Evolutionary conservation across 2,888 invertebrate genomes (phyloP), one percentile per base, ranked within the genome.

Genomic region (Yponomeuta malinellus): DNA sequence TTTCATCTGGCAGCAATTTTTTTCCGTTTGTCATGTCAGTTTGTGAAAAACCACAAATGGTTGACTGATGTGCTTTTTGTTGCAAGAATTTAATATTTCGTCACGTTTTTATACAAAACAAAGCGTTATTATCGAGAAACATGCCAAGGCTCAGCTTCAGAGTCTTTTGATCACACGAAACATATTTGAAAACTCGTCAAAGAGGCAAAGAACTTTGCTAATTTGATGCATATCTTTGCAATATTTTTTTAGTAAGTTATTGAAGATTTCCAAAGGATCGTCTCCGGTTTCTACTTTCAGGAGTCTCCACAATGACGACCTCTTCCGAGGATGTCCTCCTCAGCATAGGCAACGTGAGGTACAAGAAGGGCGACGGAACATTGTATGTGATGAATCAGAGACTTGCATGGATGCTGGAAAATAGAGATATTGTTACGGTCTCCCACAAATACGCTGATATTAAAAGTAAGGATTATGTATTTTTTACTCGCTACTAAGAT

Each of bases 321-420:
- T 97, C 97, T 74, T 97, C 97, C 72, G 99, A 99, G 92, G 98
- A 99, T 90, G 98, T 99, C 72, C 93, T 99, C 77, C 93, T 98
- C 76, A 97, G 98, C 93, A 96, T 98, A 78, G 95, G 96, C 75
- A 95, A 97, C 89, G 99, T 99, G 73, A 95, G 97, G 74, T 98
- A 96, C 85, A 99, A 99, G 89, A 99, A 99, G 90, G 97, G 97
- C 71, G 98, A 99, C 91, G 99, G 99, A 12, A 97, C 97, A 0
- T 92, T 99, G 72, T 98, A 98, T 86, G 95, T 99, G 75, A 98
- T 99, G 98, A 97, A 97, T 78, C 97, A 98, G 88, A 94, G 99
- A 78, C 93, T 99, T 77, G 98, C 98, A 63, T 99, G 98, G 98
- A 98, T 98, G 96, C 94, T 97, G 74, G 97, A 98, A 83, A 97